Conservation (phyloP, 92 coral and sea anemone species). For the Heliopora coerulea region DNA sequence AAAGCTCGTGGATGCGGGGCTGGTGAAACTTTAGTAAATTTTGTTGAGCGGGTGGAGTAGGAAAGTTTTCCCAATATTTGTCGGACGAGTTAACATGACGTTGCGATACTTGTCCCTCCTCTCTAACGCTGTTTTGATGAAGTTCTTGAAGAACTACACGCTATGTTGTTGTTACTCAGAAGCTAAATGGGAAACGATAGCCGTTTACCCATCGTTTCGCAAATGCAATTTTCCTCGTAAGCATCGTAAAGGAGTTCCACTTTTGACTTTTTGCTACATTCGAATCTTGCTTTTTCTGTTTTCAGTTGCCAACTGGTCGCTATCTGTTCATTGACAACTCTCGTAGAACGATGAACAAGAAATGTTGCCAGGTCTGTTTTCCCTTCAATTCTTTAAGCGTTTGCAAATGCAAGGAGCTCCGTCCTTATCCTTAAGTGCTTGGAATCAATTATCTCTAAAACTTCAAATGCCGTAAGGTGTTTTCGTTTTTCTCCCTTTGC, state of each 20-base stretch:
- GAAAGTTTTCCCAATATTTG: background rate
- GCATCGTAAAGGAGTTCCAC: background rate
- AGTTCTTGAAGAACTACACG: background rate
- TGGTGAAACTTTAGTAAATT: background rate
- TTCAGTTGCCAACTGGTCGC: background rate
- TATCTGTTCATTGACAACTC: background rate
- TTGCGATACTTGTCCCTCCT: slow-evolving; percentile 6
- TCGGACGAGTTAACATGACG: background rate
- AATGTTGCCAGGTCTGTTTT: no score
- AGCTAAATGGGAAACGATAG: background rate
- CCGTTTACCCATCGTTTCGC: background rate
- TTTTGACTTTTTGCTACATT: background rate
- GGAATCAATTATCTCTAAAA: no score
- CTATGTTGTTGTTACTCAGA: background rate
- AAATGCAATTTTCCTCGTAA: slow-evolving; percentile 4
- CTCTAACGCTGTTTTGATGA: background rate
- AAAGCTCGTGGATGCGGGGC: slow-evolving; percentile 4
- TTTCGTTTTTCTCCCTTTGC: no score
- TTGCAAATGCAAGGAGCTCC: no score
- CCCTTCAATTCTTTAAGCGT: no score
- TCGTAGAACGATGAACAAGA: no score
- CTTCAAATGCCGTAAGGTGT: no score
- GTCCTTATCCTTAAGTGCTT: no score
- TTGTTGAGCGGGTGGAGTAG: background rate
- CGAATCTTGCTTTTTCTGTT: no score